Base-by-base conservation (phyloP, 2,113 vertebrate species). In the Mellivora capensis region DNA sequence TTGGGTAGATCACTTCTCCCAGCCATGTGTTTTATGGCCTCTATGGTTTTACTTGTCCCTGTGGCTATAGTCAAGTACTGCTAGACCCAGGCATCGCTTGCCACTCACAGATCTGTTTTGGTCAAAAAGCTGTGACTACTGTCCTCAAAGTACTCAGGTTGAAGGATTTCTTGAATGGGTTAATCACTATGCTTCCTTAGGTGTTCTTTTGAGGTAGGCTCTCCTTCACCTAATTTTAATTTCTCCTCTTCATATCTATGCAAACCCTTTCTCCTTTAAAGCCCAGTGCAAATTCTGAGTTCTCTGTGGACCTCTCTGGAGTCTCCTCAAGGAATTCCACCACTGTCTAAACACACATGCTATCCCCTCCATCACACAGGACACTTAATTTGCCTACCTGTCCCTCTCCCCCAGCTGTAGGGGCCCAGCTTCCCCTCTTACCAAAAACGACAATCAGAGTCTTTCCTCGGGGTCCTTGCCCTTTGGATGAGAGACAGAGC, bases 131-230 rank as follows among this genome's bases (percentile, higher is more conserved):
- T 85, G 52, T 80, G 54, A 80, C 15, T 31, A 23, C 69, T 37
- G 54, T 71, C 44, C 79, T 93, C 71, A 71, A 87, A 85, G 69
- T 62, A 80, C n/a, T 69, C 49, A 79, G 13, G 42, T 25, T 57
- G 52, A 80, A 96, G 71, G 69, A 61, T 88, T 79, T 97, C 80
- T 90, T 81, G n/a, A 85, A 85, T 18, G 44, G 44, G 23, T 81
- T 69, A 91, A 82, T 39, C 39, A 94, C 4, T 21, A 3, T 84
- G 49, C 67, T 94, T 94, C 57, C 14, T 64, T 62, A 23, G 34
- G 62, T 57, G 23, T 80, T 87, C 69, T 94, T 61, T 80, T 84
- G 17, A 54, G 47, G n/a, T 12, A 92, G n/a, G 31, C n/a, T n/a
- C 14, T 93, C 44, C 71, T 39, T 92, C 7, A 37, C 37, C 34